Evolutionary conservation across 2,797 vertebrate genomes (phyloP), one percentile per base, ranked within the genome.

Genomic region (Gambelia wislizenii): DNA sequence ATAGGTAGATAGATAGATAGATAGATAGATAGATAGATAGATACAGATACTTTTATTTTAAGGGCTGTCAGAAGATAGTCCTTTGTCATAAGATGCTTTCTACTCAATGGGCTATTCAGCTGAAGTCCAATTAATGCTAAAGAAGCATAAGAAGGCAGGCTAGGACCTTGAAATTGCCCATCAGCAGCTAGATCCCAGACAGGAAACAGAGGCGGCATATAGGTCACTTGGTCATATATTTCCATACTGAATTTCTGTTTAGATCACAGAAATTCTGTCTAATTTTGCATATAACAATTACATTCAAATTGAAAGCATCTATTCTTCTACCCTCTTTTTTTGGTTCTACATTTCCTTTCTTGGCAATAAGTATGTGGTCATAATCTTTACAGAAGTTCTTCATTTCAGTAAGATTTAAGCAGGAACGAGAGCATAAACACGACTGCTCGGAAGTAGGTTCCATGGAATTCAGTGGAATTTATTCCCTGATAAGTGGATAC

Each of bases 391-490:
- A 25, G 9, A 84, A 52, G 56, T 2, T n/a, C 54, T 61, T 61
- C 16, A 47, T 86, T 47, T 61, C 54, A n/a, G 13, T n/a, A 9
- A 12, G 39, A 13, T 33, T 36, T n/a, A 77, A 47, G 20, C 47
- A 33, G 25, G 36, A 59, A 44, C 30, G 47, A 76, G 9, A 54
- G 13, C 13, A 25, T 36, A 20, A n/a, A 10, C 30, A 4, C 10
- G 16, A 12, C 39, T 39, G 13, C 13, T 74, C 49, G 30, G n/a
- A 42, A 30, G 25, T 18, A 67, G 20, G 25, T 33, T 69, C 75
- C 84, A 18, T 78, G 79, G 49, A 92, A 90, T 84, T 69, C 33
- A 33, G 81, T 30, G 85, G 42, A 1, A 70, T 36, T 84, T 87
- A 12, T 64, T 85, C 52, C 72, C 22, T 6, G 84, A 49, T 47